phyloP scores from a whole-genome alignment of 1,140 invertebrate genomes.

The Andrena cerasifolii region DNA sequence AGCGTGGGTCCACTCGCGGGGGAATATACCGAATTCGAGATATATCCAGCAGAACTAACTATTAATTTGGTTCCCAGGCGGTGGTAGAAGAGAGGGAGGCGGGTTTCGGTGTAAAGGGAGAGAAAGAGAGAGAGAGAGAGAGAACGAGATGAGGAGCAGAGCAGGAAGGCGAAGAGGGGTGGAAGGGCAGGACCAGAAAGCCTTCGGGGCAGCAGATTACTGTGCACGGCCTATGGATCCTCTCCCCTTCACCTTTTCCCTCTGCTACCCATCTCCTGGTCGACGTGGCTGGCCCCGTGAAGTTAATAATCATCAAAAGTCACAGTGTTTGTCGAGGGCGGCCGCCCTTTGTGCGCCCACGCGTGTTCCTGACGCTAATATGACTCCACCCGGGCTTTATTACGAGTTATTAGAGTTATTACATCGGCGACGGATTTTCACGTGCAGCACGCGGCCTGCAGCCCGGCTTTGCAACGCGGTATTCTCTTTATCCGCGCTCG shows the following conservation, averaged over 20 bases:
- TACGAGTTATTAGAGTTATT: conserved; percentile 82
- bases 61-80: conserved; percentile 82
- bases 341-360: conserved; percentile 79
- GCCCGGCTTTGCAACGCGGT: not conserved
- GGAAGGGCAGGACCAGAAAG: conserved; percentile 69
- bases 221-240: conserved; percentile 69
- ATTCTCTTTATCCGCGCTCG: conserved; percentile 4
- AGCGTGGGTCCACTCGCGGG: conserved; percentile 56
- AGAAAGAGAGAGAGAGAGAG: conserved; percentile 54
- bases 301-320: conserved; percentile 84
- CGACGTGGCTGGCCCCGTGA: conserved; percentile 75
- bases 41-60: conserved; percentile 78
- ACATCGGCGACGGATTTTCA: conserved; percentile 78
- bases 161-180: conserved; percentile 45
- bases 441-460: conserved; percentile 58
- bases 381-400: conserved; percentile 81
- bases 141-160: conserved; percentile 56
- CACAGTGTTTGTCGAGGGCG: conserved; percentile 82
- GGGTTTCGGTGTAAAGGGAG: conserved; percentile 13
- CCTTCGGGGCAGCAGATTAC: conserved; percentile 80
- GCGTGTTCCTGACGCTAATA: conserved; percentile 82
- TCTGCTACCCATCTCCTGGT: conserved; percentile 67
- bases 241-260: conserved; percentile 48
- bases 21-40: conserved; percentile 76
- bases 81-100: conserved; percentile 55